Percentiles rank a stretch among this genome's conserved stretches.
These are phyloP conservation scores for Pseudorasbora parva DNA, from an alignment of 2,113 vertebrate species.

Conservation along the genomic window DNA sequence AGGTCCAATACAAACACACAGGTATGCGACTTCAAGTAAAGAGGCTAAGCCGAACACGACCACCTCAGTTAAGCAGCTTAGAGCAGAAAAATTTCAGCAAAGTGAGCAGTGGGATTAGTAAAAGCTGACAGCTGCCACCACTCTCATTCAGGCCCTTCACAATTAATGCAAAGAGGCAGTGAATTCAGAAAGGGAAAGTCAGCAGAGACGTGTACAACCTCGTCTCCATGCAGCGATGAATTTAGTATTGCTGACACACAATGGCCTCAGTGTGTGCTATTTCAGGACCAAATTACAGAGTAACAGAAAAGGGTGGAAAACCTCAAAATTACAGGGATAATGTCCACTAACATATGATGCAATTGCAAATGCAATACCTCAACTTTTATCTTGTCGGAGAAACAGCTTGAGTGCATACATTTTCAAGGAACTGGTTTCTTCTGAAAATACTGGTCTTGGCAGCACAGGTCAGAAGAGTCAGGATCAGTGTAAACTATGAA, in stretches of 20 bases:
- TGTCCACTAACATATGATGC: conserved; percentile 26
- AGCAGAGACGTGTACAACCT: background rate
- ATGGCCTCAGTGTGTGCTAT: conserved; percentile 54
- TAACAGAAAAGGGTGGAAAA: conserved; percentile 52
- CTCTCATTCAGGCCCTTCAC: conserved; percentile 20
- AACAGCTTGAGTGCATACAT: background rate
- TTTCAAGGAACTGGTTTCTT: conserved; percentile 7
- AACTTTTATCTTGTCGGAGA: background rate
- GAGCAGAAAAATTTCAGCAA: conserved; percentile 44
- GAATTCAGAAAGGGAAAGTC: background rate
- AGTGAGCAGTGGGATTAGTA: conserved; percentile 34
- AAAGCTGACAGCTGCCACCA: conserved; percentile 25
- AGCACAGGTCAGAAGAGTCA: background rate
- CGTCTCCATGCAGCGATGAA: background rate
- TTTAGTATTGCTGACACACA: conserved; percentile 42
- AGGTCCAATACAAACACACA: background rate
- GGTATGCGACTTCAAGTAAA: conserved; percentile 16
- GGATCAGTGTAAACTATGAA: conserved; percentile 4
- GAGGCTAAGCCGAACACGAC: conserved; percentile 50
- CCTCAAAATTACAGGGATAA: conserved; percentile 50
- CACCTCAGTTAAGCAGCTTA: conserved; percentile 56
- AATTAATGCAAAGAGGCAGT: conserved; percentile 23
- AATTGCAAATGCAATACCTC: too few species aligned
- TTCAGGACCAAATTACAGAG: conserved; percentile 70
- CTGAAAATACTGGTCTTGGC: background rate